Conservation (phyloP, 2,113 vertebrate species). For the Cygnus buccinator region DNA sequence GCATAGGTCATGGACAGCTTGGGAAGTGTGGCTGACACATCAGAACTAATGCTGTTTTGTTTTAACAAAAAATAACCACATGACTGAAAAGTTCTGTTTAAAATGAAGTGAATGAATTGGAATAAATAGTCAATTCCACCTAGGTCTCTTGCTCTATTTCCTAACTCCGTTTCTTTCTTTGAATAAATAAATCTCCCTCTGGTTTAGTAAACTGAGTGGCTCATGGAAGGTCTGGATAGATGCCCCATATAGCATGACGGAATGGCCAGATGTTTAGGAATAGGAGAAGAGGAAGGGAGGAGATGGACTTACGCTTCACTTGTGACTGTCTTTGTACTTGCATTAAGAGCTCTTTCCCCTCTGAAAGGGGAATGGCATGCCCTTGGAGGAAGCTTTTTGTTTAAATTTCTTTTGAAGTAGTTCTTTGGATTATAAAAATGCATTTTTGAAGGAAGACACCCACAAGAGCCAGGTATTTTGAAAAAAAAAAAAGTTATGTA, state of each 20-base stretch:
- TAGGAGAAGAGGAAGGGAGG: neutral
- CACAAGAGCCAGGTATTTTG: neutral
- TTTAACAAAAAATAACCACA: neutral
- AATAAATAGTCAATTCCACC: neutral
- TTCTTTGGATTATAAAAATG: neutral
- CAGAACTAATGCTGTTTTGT: neutral
- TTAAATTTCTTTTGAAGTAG: neutral
- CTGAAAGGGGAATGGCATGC: neutral
- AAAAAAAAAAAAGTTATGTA: neutral
- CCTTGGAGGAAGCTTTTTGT: neutral
- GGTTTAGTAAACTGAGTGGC: neutral
- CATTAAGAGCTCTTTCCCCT: neutral
- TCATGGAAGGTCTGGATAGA: neutral
- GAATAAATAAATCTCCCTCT: neutral
- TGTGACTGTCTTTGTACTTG: neutral
- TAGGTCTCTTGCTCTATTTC: neutral
- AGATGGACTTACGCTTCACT: neutral
- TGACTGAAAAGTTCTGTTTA: neutral
- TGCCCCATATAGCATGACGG: rapidly evolving
- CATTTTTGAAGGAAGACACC: neutral
- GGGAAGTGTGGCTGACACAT: rapidly evolving
- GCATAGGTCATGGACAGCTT: neutral
- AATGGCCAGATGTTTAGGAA: neutral
- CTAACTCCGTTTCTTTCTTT: neutral
- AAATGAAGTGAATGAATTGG: neutral